Conservation (phyloP, 1,140 invertebrate species). For the Cherax quadricarinatus region DNA sequence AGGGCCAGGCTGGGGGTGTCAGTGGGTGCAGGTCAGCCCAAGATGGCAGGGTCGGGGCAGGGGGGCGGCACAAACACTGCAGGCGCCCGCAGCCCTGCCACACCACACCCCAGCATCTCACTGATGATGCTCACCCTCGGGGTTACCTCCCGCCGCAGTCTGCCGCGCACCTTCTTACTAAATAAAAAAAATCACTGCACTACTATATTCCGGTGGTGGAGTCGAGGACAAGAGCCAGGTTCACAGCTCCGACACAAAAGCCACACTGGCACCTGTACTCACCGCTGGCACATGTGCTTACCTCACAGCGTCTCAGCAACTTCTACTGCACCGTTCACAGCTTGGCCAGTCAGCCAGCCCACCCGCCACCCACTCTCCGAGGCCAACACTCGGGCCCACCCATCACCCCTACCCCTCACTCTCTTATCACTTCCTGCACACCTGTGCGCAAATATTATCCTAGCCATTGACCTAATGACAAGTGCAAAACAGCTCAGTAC, state of each 20-base stretch:
- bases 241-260: conserved; percentile 43
- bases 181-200: neutral
- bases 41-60: conserved; percentile 58
- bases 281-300: conserved; percentile 57
- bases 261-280: conserved; percentile 63
- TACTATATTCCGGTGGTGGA: conserved; percentile 13
- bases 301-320: conserved; percentile 59
- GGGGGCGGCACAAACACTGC: conserved; percentile 48
- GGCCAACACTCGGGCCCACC: neutral
- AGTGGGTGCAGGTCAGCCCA: conserved; percentile 49
- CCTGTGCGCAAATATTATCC: no score
- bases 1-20: conserved; percentile 7
- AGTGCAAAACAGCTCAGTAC: neutral
- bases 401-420: neutral
- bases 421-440: neutral
- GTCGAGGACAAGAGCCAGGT: conserved; percentile 33
- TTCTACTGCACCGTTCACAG: conserved; percentile 60
- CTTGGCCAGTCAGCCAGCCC: conserved; percentile 42
- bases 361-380: neutral
- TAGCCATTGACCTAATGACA: no score
- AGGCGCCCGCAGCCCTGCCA: conserved; percentile 50
- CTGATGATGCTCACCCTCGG: neutral
- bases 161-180: neutral
- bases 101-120: conserved; percentile 61
- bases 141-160: neutral